Evolutionary conservation across 2,888 invertebrate species (phyloP).

Genomic region (Adineta ricciae): DNA sequence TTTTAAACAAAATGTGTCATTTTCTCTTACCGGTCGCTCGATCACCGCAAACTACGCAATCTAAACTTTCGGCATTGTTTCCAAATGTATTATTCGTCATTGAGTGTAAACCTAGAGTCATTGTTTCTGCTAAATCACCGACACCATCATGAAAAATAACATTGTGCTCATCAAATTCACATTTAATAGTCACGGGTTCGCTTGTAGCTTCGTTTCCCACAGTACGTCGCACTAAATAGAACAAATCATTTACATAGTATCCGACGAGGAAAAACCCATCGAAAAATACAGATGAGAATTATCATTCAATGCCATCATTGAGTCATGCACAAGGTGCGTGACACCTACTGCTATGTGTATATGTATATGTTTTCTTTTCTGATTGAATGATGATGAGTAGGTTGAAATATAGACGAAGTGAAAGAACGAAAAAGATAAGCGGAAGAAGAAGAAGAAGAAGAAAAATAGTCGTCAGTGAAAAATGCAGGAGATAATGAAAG

Average conservation of each 20-base stretch:
- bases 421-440: background rate
- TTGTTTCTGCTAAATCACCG: background rate
- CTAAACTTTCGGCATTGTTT: background rate
- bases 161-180: background rate
- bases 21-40: background rate
- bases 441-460: background rate
- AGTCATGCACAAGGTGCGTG: background rate
- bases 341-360: background rate
- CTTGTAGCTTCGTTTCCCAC: background rate
- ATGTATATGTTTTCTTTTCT: background rate
- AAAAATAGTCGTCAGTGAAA: background rate
- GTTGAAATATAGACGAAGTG: background rate
- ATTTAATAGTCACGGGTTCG: background rate
- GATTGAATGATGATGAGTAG: background rate
- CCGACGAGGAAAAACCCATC: background rate
- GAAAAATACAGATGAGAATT: background rate
- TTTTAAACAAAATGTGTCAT: too few relatives aligned
- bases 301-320: background rate
- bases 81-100: background rate
- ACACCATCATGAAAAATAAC: background rate
- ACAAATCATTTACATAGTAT: background rate
- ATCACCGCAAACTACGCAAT: constrained; percentile 18
- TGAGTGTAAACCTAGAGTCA: background rate
- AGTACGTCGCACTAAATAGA: background rate
- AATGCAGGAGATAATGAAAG: background rate